Base-by-base conservation (phyloP, 2,113 vertebrate species). In the Apistogramma diplotaenia region DNA sequence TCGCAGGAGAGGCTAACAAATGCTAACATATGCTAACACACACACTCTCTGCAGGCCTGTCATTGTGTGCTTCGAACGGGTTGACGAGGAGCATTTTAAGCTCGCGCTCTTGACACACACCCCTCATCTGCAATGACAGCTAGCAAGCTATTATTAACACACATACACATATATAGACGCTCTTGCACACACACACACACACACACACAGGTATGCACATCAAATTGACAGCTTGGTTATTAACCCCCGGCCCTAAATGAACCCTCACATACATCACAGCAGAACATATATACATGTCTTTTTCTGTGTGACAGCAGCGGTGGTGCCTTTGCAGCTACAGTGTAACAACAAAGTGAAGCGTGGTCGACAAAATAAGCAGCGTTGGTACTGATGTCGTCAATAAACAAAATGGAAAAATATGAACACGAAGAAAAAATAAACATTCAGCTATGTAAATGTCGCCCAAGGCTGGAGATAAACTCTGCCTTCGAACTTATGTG, bases 111-210 rank as follows among this genome's bases (percentile, higher is more conserved):
- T 59, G 84, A 86, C 81, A 86, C 90, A 89, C 85, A 89, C 72
- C 83, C 83, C 19, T 87, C 81, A 87, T 89, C 90, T 87, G 81
- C 78, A 81, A 10, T 90, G 87, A 87, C 90, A 90, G 83, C 85
- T 53, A 84, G 74, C 79, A 85, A 80, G 87, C 89, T 90, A 87
- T 92, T 90, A 89, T 84, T 85, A 87, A 78, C 76, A 86, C 49
- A 78, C 80, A 77, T 72, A 76, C 62, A 75, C 40, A 59, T 21
- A 53, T 49, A 79, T 31, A 67, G 29, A 76, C 51, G 62, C 73
- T 0, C 65, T 51, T 51, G 40, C 40, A 65, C 61, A 29, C 35
- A 78, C 78, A 77, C 74, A 78, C 57, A 75, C 35, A 70, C 53
- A 71, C 78, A 83, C 79, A 75, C 54, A 78, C 86, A 88, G 80